Evolutionary conservation across 2,888 invertebrate genomes (phyloP), one percentile per base, ranked within the genome.

Genomic region (Eudemis profundana): DNA sequence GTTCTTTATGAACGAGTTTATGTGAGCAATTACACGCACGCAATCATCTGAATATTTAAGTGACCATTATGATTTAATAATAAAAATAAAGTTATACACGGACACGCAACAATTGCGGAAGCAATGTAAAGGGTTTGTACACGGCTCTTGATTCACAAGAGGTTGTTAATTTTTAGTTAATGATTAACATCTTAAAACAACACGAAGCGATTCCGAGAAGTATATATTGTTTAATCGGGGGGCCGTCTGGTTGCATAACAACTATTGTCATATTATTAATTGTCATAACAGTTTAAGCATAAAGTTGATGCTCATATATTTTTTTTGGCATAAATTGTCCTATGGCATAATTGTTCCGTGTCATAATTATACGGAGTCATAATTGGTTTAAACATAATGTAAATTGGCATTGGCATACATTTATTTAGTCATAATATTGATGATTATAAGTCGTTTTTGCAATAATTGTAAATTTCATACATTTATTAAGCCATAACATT

Each of bases 11-110:
- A 72, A 70, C 68, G 69, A 74, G 76, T 73, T 76, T 78, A 83
- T 76, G 72, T 70, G 72, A 74, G 75, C 78, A 80, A 84, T 86
- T 82, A 82, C 74, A 71, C 66, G 76, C 82, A 82, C 76, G 82
- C 83, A 78, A 83, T 71, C 72, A 76, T 77, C 69, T 70, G 76
- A 71, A 76, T 79, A 77, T 80, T 78, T 78, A 82, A 76, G 63
- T 62, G 71, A 68, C 74, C 76, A 81, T 83, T 82, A 79, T 76
- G 75, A 79, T 79, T 73, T 75, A 77, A 79, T 76, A 59, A 62
- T 54, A 62, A 62, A 61, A 51, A 64, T 76, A 74, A 78, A 77
- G 72, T 75, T 70, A 75, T 74, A 70, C 66, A 67, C 62, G 57
- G 73, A 66, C 69, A 73, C 66, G 62, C 70, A 70, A 70, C 56